These are phyloP conservation scores for Drosophila koepferae DNA, from an alignment of 2,888 invertebrate species.

Conservation along the genomic window DNA sequence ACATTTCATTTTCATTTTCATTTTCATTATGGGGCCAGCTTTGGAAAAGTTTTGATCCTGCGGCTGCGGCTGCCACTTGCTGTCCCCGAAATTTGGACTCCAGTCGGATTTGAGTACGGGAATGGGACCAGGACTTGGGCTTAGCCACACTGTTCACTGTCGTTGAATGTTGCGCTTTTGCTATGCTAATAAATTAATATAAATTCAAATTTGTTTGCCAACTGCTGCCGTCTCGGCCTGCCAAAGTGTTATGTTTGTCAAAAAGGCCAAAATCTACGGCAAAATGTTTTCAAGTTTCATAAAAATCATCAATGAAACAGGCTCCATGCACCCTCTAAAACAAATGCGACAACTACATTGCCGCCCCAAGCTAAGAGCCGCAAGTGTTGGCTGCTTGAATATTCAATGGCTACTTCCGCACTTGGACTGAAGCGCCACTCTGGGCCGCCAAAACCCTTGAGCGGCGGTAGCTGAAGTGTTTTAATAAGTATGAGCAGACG, in stretches of 20 bases:
- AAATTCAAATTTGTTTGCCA: conserved; percentile 84
- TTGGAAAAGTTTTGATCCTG: conserved; percentile 34
- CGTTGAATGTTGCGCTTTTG: conserved; percentile 65
- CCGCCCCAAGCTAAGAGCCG: not conserved
- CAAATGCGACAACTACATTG: conserved; percentile 40
- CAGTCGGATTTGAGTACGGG: conserved; percentile 7
- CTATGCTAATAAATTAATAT: conserved; percentile 85
- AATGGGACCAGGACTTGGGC: conserved; percentile 5
- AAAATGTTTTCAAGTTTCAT: conserved; percentile 72
- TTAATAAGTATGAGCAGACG: conserved; percentile 17
- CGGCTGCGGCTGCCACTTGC: conserved; percentile 16
- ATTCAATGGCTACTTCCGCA: conserved; percentile 77
- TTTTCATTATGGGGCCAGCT: conserved; percentile 53
- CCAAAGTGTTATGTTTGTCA: conserved; percentile 78
- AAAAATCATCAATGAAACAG: conserved; percentile 69
- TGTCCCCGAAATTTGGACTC: conserved; percentile 24
- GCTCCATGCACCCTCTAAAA: conserved; percentile 5
- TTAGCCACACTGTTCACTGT: conserved; percentile 22
- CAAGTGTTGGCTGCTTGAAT: conserved; percentile 69
- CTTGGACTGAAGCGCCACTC: conserved; percentile 59
- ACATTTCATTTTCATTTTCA: conserved; percentile 75
- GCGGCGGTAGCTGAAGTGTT: conserved; percentile 21
- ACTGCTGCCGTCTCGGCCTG: conserved; percentile 68
- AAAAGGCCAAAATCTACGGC: conserved; percentile 36
- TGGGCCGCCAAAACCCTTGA: conserved; percentile 54